Percentiles rank a stretch among this genome's conserved stretches.
Evolutionary conservation across 2,113 vertebrate species (phyloP).

Genomic region (Etheostoma spectabile): DNA sequence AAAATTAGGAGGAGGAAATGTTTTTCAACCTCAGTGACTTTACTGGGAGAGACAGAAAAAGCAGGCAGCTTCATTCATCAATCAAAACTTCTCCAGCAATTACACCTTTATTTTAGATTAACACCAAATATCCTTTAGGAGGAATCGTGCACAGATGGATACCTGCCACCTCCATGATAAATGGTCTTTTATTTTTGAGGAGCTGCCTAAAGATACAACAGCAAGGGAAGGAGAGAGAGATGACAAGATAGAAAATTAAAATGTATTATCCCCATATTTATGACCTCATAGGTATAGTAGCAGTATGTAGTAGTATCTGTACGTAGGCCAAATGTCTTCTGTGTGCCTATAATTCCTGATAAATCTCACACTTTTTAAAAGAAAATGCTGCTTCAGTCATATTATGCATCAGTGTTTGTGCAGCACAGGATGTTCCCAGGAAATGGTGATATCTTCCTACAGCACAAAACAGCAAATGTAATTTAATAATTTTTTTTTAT

Average conservation of each 20-base stretch:
- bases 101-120: constrained; percentile 63
- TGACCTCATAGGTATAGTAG: background rate
- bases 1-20: constrained; percentile 53
- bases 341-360: background rate
- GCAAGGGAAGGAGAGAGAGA: background rate
- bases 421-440: background rate
- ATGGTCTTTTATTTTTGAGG: constrained; percentile 26
- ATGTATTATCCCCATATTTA: background rate
- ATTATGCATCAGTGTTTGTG: background rate
- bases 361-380: background rate
- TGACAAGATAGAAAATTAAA: background rate
- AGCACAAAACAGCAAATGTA: background rate
- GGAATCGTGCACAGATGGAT: constrained; percentile 41
- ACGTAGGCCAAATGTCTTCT: background rate
- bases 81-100: constrained; percentile 56
- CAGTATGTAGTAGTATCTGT: no score
- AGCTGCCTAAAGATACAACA: background rate
- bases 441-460: background rate
- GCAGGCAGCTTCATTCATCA: constrained; percentile 6
- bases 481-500: background rate
- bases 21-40: constrained; percentile 51
- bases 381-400: background rate
- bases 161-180: constrained; percentile 22
- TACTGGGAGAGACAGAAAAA: constrained; percentile 42
- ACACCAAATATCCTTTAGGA: constrained; percentile 50